Percentiles rank a stretch among this genome's conserved stretches.
Evolutionary conservation across 2,113 vertebrate genomes (phyloP).

Genomic region (Brachyhypopomus occidentalis): DNA sequence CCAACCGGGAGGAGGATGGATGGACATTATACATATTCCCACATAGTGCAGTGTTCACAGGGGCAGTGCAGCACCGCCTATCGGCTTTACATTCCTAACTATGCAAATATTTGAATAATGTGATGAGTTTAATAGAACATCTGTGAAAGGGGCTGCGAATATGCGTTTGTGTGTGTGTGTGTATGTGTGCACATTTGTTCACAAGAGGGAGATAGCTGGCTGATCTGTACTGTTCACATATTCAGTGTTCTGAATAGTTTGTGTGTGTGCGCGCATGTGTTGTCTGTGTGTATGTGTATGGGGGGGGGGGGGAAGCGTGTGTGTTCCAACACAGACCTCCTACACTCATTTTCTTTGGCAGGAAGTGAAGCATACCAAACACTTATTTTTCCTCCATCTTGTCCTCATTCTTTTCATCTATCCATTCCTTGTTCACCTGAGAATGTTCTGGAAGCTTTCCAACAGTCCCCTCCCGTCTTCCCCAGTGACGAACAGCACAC

Average conservation of each 20-base stretch:
- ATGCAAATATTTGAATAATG: neutral
- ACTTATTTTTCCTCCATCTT: neutral
- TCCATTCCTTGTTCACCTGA: neutral
- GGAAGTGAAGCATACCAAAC: conserved; percentile 21
- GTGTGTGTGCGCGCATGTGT: neutral
- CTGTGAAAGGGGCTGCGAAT: neutral
- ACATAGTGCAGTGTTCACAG: neutral
- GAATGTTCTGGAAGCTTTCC: conserved; percentile 26
- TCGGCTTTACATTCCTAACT: neutral
- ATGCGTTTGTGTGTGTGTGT: neutral
- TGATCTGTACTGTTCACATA: too few relatives aligned
- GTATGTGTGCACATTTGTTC: neutral
- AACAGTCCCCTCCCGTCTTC: conserved; percentile 1
- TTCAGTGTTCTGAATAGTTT: too few relatives aligned
- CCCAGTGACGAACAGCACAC: conserved; percentile 4
- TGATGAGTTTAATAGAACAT: neutral
- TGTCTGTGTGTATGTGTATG: conserved; percentile 12
- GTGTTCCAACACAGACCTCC: neutral
- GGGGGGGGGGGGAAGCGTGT: too few relatives aligned
- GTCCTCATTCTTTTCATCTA: neutral
- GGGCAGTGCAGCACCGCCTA: neutral
- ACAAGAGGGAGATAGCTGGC: too few relatives aligned
- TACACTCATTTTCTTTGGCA: neutral
- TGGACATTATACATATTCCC: too few relatives aligned
- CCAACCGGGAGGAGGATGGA: too few relatives aligned